Conservation (phyloP, 1,140 invertebrate genomes). For the Hyles vespertilio region DNA sequence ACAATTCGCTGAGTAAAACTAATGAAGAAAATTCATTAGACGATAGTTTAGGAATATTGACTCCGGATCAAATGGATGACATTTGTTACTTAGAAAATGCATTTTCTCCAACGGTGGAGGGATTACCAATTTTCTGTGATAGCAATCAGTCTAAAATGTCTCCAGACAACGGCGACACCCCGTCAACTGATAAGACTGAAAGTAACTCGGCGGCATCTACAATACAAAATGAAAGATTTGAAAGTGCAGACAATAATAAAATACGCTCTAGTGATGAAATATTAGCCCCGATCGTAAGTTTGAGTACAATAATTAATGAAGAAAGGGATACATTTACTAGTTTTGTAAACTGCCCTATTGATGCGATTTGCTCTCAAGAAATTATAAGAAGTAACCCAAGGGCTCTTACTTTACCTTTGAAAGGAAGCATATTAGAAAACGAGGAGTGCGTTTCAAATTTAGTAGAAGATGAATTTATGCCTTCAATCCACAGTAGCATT, state of each 20-base stretch:
- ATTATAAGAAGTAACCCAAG: conserved; percentile 21
- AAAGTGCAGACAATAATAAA: conserved; percentile 41
- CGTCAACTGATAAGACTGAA: conserved; percentile 73
- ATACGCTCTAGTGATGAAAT: conserved; percentile 15
- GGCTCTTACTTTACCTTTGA: conserved; percentile 10
- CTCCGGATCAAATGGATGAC: conserved; percentile 91
- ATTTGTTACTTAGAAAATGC: conserved; percentile 78
- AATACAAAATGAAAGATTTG: conserved; percentile 67
- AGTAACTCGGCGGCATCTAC: conserved; percentile 68
- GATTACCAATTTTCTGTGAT: conserved; percentile 67
- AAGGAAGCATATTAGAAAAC: conserved; percentile 15
- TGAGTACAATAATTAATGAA: conserved; percentile 40
- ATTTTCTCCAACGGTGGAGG: conserved; percentile 77
- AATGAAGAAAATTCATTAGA: conserved; percentile 87
- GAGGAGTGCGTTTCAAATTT: conserved; percentile 41
- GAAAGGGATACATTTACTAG: conserved; percentile 20
- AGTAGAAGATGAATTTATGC: conserved; percentile 69
- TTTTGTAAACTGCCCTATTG: conserved; percentile 12
- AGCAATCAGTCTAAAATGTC: conserved; percentile 58
- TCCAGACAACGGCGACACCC: conserved; percentile 67
- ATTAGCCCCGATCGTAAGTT: conserved; percentile 39
- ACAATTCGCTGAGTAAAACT: conserved; percentile 69
- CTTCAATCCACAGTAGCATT: conserved; percentile 73
- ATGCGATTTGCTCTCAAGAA: conserved; percentile 29
- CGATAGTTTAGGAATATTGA: conserved; percentile 89